Conservation (phyloP, 2,113 vertebrate species). For the Neodontobutis hainanensis region DNA sequence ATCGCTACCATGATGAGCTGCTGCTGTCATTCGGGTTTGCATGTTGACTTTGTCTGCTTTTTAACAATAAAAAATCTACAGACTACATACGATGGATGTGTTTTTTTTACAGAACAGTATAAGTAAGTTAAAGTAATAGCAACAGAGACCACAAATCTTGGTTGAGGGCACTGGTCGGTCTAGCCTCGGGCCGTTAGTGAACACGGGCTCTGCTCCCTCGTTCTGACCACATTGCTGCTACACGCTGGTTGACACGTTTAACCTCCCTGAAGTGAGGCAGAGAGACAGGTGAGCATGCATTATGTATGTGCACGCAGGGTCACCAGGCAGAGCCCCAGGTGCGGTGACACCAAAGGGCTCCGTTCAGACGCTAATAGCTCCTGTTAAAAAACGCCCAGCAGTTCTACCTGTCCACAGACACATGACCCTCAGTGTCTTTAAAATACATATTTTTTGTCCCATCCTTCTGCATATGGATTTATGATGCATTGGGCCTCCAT, state of each 20-base stretch:
- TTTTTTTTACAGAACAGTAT: background rate
- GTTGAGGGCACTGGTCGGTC: background rate
- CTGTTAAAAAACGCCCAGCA: background rate
- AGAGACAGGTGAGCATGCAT: conserved; percentile 5
- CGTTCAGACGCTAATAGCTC: background rate
- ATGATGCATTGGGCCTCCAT: background rate
- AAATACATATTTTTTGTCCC: background rate
- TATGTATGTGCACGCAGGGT: conserved; percentile 7
- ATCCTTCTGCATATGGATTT: background rate
- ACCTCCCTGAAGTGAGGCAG: background rate
- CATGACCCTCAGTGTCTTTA: background rate
- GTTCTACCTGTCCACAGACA: background rate
- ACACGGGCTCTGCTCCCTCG: background rate
- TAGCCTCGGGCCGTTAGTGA: background rate
- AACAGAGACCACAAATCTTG: background rate
- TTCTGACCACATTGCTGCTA: conserved; percentile 9
- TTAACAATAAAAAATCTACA: conserved; percentile 3
- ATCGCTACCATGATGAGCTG: conserved; percentile 21
- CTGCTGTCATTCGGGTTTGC: too few species aligned
- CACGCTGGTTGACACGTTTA: conserved; percentile 15
- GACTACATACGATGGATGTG: background rate
- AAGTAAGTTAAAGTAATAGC: conserved; percentile 1
- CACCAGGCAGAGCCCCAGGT: conserved; percentile 1
- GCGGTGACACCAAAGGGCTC: background rate
- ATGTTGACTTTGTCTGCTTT: conserved; percentile 1